A percentile compares a stretch with the other conserved stretches of the same genome.
phyloP scores from a whole-genome alignment of 1,140 invertebrate species.

The Gryon sp. region DNA sequence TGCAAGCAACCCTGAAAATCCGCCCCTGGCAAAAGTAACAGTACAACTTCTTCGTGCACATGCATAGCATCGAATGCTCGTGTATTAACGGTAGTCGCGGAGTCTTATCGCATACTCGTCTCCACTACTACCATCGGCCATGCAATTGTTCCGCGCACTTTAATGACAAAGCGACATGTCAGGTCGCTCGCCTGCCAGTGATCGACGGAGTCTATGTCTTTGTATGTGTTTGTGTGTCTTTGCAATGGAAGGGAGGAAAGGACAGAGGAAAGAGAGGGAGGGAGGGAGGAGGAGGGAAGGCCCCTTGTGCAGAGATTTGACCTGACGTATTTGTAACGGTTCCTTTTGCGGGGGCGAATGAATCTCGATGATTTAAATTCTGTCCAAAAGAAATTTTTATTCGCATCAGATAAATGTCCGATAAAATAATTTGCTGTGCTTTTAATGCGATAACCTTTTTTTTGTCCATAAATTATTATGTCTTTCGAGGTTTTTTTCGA shows the following conservation, averaged over 20 bases:
- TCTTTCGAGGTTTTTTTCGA: too few relatives aligned
- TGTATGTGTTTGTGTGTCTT: too few relatives aligned
- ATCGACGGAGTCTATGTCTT: too few relatives aligned
- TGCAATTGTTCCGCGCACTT: conserved; percentile 44
- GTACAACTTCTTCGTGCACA: conserved; percentile 37
- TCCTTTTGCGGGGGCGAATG: conserved; percentile 21
- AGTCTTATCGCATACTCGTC: conserved; percentile 46
- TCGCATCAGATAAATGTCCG: too few relatives aligned
- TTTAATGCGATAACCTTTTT: too few relatives aligned
- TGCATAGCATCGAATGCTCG: conserved; percentile 16
- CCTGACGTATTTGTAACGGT: conserved; percentile 47
- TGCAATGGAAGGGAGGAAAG: too few relatives aligned
- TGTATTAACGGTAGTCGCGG: conserved; percentile 60
- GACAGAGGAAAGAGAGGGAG: too few relatives aligned
- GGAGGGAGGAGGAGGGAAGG: too few relatives aligned
- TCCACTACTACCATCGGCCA: conserved; percentile 14
- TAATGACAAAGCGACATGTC: conserved; percentile 53
- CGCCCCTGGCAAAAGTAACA: conserved; percentile 49
- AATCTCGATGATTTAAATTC: neutral
- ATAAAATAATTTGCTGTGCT: too few relatives aligned
- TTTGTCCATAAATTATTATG: too few relatives aligned
- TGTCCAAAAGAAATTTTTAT: too few relatives aligned
- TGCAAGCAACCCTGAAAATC: conserved; percentile 27
- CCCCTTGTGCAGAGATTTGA: conserved; percentile 31
- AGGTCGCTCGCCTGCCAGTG: conserved; percentile 11